Percentiles rank a stretch among this genome's conserved stretches.
phyloP scores from a whole-genome alignment of 64 coral and sea anemone species.

The Pocillopora verrucosa region DNA sequence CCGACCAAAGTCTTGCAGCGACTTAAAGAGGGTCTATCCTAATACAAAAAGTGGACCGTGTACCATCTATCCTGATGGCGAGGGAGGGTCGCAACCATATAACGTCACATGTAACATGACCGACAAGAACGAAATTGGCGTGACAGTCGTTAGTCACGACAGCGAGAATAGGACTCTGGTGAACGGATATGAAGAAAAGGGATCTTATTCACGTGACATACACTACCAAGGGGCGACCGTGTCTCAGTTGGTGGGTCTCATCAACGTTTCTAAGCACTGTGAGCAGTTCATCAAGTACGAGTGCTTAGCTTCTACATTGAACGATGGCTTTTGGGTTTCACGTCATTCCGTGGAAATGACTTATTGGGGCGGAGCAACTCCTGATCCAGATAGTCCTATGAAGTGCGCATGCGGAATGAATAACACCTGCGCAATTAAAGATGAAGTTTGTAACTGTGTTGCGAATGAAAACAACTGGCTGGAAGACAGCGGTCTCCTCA shows the following conservation, averaged over 20 bases:
- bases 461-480: neutral
- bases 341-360: neutral
- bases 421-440: neutral
- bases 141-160: constrained; percentile 1
- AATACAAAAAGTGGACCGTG: neutral
- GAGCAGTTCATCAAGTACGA: constrained; percentile 46
- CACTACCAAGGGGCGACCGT: neutral
- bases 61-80: constrained; percentile 26
- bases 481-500: neutral
- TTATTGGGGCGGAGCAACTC: neutral
- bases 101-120: constrained; percentile 26
- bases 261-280: neutral
- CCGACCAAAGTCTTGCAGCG: neutral
- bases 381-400: neutral
- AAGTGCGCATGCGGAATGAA: neutral
- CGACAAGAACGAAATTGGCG: too few species aligned
- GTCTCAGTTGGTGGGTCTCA: neutral
- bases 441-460: neutral
- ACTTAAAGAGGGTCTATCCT: neutral
- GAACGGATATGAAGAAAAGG: neutral
- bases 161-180: constrained; percentile 26
- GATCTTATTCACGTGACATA: neutral
- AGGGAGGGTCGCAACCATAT: neutral
- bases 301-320: neutral
- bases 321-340: neutral